Conservation (phyloP, 2,888 invertebrate species). For the Anarsia innoxiella region DNA sequence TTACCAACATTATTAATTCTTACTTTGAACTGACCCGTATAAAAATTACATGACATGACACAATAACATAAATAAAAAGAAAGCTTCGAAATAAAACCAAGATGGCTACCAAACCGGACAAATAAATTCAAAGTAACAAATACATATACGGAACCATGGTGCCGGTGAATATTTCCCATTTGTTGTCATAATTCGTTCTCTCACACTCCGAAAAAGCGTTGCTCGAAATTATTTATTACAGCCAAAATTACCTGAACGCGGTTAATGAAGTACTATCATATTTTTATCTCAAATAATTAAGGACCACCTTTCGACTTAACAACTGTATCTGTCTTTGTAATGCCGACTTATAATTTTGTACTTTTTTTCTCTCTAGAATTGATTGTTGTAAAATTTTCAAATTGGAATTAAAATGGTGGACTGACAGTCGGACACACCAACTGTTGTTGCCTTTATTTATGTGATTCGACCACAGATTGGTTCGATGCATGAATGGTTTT, state of each 20-base stretch:
- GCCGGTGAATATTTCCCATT: constrained; percentile 7
- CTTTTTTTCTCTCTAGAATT: constrained; percentile 48
- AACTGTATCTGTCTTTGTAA: constrained; percentile 59
- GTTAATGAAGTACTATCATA: constrained; percentile 64
- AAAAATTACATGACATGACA: too few relatives aligned
- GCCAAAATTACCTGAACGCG: constrained; percentile 36
- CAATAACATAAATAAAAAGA: too few relatives aligned
- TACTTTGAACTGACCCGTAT: too few relatives aligned
- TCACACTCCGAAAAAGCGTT: constrained; percentile 35
- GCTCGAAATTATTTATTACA: constrained; percentile 46
- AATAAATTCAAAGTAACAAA: not conserved
- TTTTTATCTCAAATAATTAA: constrained; percentile 64
- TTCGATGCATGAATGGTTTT: constrained; percentile 27
- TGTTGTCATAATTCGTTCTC: constrained; percentile 33
- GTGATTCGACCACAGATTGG: constrained; percentile 57
- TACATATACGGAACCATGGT: not conserved
- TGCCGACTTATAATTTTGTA: constrained; percentile 44
- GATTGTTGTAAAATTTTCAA: constrained; percentile 61
- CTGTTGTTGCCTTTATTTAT: constrained; percentile 66
- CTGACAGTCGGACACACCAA: constrained; percentile 48
- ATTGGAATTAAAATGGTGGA: constrained; percentile 48
- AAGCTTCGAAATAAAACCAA: too few relatives aligned
- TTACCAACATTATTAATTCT: too few relatives aligned
- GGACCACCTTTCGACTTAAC: constrained; percentile 57
- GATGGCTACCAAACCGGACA: not conserved